Percentiles rank a stretch among this genome's conserved stretches.
Evolutionary conservation across 2,113 vertebrate species (phyloP).

Genomic region (human (Homo sapiens)): DNA sequence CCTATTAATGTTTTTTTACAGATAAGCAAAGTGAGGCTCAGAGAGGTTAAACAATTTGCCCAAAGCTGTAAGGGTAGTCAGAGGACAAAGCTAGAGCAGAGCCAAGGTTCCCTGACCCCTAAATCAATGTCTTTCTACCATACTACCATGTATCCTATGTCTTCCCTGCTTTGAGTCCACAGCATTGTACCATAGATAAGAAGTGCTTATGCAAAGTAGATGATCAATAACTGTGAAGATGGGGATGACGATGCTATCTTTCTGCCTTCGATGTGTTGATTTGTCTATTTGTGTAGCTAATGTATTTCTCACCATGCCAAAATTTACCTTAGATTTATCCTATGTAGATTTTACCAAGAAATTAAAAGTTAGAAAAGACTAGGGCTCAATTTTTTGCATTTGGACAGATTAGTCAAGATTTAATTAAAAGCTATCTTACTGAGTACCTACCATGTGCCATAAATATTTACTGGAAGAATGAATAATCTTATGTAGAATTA

Average conservation of each 20-base stretch:
- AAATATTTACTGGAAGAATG: neutral
- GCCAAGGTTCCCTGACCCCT: neutral
- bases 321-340: neutral
- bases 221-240: neutral
- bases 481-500: neutral
- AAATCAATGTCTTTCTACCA: neutral
- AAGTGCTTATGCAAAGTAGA: neutral
- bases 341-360: slow-evolving; percentile 5
- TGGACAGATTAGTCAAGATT: neutral
- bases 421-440: neutral
- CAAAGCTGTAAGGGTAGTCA: neutral
- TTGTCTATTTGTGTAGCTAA: neutral
- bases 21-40: slow-evolving; percentile 21
- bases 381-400: neutral
- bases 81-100: neutral
- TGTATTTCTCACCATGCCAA: neutral
- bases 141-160: accelerated
- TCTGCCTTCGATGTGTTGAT: neutral
- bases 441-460: neutral
- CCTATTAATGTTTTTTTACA: neutral
- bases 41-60: neutral
- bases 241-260: neutral
- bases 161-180: neutral
- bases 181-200: too few species aligned
- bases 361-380: neutral